Base-by-base conservation (phyloP, 2,888 invertebrate genomes). In the Polymixis lichenea region DNA sequence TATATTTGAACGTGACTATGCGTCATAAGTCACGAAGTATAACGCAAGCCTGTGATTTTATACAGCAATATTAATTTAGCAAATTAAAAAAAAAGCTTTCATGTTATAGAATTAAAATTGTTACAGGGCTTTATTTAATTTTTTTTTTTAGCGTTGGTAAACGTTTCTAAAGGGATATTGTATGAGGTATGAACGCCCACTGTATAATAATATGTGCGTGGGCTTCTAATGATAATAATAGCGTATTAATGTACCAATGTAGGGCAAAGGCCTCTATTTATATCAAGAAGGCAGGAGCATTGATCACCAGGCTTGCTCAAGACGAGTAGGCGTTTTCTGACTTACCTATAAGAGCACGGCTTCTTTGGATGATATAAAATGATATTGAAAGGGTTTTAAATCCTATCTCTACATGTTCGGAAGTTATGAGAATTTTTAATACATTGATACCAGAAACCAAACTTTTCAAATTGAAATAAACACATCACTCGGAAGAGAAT, bases 1-100 rank as follows among this genome's bases (percentile, higher is more conserved):
- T 38, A 69, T 75, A 80, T 72, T 69, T 13, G 49, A 71, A 75
- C 83, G 86, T 83, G 83, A 78, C 83, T 75, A 22, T 60, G 75
- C 46, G 55, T 78, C 86, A 70, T 84, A 86, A 84, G 74, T 84
- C 86, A 85, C 60, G 2, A 25, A 38, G 51, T 67, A 58, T 70
- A 78, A 68, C 69, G 83, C 75, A 75, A 72, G 53, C 75, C 78
- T 86, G 58, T 84, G 83, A 78, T 86, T 84, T 86, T 75, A 70
- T 70, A 78, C 55, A 75, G 67, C 67, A 67, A 71, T 78, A 86
- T 84, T 86, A 83, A 84, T 86, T 83, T 71, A 83, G 64, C 61
- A 86, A 86, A 85, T 84, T 84, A 86, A 78, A 83, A 82, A n/a
- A 81, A 80, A 82, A 83, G 73, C 51, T 80, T 83, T 75, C 62